Evolutionary conservation across 2,113 vertebrate genomes (phyloP).

Genomic region (Rafetus swinhoei): DNA sequence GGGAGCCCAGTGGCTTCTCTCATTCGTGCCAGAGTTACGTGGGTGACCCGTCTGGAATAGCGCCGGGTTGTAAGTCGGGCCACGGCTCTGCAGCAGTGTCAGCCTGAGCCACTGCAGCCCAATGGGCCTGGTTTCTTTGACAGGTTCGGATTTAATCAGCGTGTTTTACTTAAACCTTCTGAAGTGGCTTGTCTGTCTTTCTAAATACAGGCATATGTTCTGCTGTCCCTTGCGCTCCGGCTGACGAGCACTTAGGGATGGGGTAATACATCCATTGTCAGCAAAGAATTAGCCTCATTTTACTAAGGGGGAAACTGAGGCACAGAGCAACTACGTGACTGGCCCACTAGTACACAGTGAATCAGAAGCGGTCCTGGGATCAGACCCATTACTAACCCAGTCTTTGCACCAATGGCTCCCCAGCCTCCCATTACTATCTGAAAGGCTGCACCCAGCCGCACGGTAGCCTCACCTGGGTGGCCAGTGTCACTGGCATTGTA

Average conservation of each 20-base stretch:
- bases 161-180: background rate
- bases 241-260: background rate
- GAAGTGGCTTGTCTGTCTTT: background rate
- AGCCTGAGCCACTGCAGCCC: background rate
- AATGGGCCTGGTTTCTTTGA: background rate
- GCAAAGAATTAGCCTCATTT: background rate
- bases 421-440: background rate
- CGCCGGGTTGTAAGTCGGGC: background rate
- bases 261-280: background rate
- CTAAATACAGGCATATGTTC: background rate
- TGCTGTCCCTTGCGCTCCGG: background rate
- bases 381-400: background rate
- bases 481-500: background rate
- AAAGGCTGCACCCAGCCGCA: background rate
- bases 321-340: background rate
- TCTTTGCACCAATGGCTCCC: background rate
- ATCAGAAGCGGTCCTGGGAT: background rate
- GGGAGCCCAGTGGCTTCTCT: background rate
- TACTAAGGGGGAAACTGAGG: background rate
- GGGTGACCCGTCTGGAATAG: background rate
- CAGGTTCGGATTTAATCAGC: background rate
- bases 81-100: background rate
- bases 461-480: background rate
- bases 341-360: background rate
- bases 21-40: background rate